These are phyloP conservation scores for Sander vitreus DNA, from an alignment of 2,113 vertebrate genomes.

Conservation along the genomic window DNA sequence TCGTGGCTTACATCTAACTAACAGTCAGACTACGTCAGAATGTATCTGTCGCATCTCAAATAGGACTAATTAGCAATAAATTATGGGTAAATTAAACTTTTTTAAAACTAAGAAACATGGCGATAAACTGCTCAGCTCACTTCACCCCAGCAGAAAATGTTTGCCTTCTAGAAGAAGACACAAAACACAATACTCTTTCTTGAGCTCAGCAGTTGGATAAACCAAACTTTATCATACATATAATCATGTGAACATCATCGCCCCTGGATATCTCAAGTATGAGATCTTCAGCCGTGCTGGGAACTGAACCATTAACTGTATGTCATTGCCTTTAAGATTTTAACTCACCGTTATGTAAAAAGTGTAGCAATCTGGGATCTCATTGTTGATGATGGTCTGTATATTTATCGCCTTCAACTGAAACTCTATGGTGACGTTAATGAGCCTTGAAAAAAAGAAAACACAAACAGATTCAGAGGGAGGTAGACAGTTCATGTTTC, in stretches of 20 bases:
- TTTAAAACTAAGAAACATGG: background rate
- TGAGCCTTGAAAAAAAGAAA: slow-evolving; percentile 81
- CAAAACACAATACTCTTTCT: background rate
- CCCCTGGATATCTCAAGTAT: background rate
- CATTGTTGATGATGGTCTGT: slow-evolving; percentile 95
- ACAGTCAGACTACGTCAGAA: background rate
- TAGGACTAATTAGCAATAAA: no score
- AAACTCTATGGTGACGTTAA: slow-evolving; percentile 94
- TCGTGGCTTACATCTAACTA: background rate
- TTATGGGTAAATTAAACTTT: no score
- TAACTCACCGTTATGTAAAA: slow-evolving; percentile 90
- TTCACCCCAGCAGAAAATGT: background rate
- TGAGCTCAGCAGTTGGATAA: background rate
- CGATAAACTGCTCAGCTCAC: background rate
- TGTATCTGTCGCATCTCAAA: background rate
- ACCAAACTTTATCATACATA: background rate
- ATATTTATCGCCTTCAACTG: slow-evolving; percentile 96
- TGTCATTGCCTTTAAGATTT: background rate
- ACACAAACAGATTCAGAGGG: background rate
- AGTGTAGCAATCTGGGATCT: slow-evolving; percentile 97
- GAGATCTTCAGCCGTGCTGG: background rate
- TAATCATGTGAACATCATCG: background rate
- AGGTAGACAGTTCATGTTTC: background rate
- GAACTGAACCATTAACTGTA: background rate
- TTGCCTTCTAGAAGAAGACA: background rate